These are phyloP conservation scores for Pachyramphus minor DNA, from an alignment of 2,113 vertebrate genomes.

Conservation along the genomic window DNA sequence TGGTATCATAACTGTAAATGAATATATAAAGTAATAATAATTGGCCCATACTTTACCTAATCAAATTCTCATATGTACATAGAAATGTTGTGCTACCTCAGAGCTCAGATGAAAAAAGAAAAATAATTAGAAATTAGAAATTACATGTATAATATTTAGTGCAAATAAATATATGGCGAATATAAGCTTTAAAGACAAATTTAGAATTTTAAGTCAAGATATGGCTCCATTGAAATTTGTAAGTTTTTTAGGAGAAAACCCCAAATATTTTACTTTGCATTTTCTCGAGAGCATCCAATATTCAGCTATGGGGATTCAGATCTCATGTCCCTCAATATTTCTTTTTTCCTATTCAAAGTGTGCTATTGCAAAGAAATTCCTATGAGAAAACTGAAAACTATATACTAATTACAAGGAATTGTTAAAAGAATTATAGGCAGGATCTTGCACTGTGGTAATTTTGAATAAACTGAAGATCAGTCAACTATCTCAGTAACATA, in stretches of 20 bases:
- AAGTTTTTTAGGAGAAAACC: not conserved
- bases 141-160: not conserved
- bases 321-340: not conserved
- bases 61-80: not conserved
- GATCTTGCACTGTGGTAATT: not conserved
- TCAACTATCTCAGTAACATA: not conserved
- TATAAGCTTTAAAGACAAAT: not conserved
- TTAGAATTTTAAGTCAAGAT: not conserved
- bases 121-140: not conserved
- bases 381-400: not conserved
- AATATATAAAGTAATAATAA: not conserved
- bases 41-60: not conserved
- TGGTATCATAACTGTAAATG: not conserved
- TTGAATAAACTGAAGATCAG: not conserved
- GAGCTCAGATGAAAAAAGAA: not conserved
- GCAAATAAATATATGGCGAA: not conserved
- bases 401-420: not conserved
- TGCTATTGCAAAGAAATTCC: not conserved
- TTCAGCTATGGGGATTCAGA: not conserved
- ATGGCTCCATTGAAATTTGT: not conserved
- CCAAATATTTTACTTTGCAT: not conserved
- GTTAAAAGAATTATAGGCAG: not conserved
- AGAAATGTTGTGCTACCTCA: not conserved
- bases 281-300: not conserved
- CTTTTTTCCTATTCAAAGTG: not conserved